phyloP scores from a whole-genome alignment of 2,113 vertebrate genomes.

The Panurus biarmicus region DNA sequence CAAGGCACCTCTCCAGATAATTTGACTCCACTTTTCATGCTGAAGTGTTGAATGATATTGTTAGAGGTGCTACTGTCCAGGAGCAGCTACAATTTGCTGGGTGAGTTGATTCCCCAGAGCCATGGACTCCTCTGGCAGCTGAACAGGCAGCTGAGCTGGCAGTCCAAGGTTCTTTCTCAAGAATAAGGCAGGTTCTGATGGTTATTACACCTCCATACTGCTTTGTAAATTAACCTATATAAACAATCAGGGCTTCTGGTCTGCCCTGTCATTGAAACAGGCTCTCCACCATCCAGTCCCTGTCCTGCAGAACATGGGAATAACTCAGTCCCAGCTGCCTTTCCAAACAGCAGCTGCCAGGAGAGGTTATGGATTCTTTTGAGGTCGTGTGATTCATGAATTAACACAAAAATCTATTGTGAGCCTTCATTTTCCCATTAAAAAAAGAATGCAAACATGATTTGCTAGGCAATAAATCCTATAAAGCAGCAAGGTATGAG shows the following conservation, averaged over 20 bases:
- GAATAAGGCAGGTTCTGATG: background rate
- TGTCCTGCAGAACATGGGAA: background rate
- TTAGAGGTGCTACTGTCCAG: background rate
- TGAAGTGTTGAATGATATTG: background rate
- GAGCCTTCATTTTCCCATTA: background rate
- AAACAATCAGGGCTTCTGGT: background rate
- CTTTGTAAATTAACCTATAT: background rate
- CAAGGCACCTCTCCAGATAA: background rate
- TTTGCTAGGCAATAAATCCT: background rate
- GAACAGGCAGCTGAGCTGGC: background rate
- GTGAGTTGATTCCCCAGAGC: background rate
- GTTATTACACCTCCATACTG: background rate
- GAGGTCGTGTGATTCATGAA: background rate
- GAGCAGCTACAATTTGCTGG: background rate
- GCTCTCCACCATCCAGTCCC: background rate
- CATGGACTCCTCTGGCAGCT: background rate
- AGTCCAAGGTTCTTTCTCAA: background rate
- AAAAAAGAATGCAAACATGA: background rate
- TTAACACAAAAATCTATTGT: background rate
- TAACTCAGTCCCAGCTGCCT: background rate
- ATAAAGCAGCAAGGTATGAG: background rate
- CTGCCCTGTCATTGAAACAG: background rate
- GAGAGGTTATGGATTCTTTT: background rate
- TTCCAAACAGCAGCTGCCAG: background rate
- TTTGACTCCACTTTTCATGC: background rate